Evolutionary conservation across 2,113 vertebrate genomes (phyloP), one percentile per base, ranked within the genome.

Genomic region (Semnornis frantzii): DNA sequence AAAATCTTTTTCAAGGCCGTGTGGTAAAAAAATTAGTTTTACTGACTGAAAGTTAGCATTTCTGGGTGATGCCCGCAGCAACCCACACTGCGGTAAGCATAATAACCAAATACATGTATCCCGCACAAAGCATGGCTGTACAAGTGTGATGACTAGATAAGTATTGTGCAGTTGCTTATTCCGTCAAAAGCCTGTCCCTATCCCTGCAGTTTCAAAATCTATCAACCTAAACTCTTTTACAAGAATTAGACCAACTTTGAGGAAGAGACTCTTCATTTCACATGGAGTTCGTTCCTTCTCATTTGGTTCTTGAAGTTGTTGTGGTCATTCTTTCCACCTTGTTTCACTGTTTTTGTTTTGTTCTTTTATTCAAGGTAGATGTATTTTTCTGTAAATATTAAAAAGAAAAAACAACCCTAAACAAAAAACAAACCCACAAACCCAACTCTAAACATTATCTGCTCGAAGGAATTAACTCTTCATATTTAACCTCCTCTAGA

Each of bases 331-430:
- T 92, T 79, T 68, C 79, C 72, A 78, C 20, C 6, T 79, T 80
- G 48, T 95, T 94, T 82, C 82, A 90, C 84, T 90, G 50, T 91
- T 94, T 90, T 39, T 39, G 37, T 39, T 39, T 39, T 39, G 9
- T 39, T 39, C 68, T n/a, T 82, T 96, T 82, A 65, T 95, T 97
- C 68, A 82, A 94, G 58, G 37, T 76, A 95, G 59, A 48, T 85
- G 31, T 89, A 55, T 84, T 90, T 95, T 96, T 93, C 71, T 97
- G 84, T 97, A 97, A 96, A 94, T 97, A 95, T 78, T 28, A 72
- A 90, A 92, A 83, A 50, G 23, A 23, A 10, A 21, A 52, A 23
- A 18, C 44, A 46, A 16, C 15, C 44, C 16, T 17, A 46, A 46
- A 46, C 15, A 18, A 46, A 46, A 46, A 46, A 46, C 48, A 50